Evolutionary conservation across 2,888 invertebrate genomes (phyloP).

Genomic region (Brassicogethes aeneus): DNA sequence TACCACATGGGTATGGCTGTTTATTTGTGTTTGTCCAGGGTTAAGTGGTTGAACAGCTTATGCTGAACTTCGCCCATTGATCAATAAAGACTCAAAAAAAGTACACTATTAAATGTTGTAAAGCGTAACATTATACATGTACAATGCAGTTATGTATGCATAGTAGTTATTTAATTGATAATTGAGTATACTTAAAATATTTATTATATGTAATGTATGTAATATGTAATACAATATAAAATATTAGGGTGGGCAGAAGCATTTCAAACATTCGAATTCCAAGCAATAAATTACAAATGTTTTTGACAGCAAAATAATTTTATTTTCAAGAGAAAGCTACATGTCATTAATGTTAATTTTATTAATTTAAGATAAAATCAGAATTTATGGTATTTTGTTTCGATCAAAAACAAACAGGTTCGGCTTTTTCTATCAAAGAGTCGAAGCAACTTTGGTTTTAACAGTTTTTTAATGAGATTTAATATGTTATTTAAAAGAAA

Average conservation of each 20-base stretch:
- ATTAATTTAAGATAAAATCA: conserved; percentile 22
- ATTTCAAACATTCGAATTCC: conserved; percentile 2
- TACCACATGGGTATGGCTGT: too few relatives aligned
- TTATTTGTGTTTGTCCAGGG: too few relatives aligned
- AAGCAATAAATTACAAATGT: not conserved
- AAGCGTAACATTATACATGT: too few relatives aligned
- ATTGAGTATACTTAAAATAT: too few relatives aligned
- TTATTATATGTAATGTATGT: too few relatives aligned
- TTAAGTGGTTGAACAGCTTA: too few relatives aligned
- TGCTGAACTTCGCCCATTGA: too few relatives aligned
- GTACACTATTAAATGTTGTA: too few relatives aligned
- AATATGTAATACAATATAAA: too few relatives aligned
- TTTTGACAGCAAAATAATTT: not conserved
- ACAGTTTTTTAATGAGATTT: not conserved
- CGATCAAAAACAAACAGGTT: conserved; percentile 2
- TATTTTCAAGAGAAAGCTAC: conserved; percentile 15
- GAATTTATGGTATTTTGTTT: conserved; percentile 19
- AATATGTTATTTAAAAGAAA: not conserved
- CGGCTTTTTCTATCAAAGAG: not conserved
- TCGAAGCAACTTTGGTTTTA: not conserved
- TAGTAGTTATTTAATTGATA: too few relatives aligned
- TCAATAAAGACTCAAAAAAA: too few relatives aligned
- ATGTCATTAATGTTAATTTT: conserved; percentile 21
- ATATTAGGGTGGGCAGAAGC: not conserved
- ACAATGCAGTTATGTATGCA: too few relatives aligned